Percentiles rank a stretch among this genome's conserved stretches.
phyloP scores from a whole-genome alignment of 2,888 invertebrate genomes.

The Seira sanloemensis region DNA sequence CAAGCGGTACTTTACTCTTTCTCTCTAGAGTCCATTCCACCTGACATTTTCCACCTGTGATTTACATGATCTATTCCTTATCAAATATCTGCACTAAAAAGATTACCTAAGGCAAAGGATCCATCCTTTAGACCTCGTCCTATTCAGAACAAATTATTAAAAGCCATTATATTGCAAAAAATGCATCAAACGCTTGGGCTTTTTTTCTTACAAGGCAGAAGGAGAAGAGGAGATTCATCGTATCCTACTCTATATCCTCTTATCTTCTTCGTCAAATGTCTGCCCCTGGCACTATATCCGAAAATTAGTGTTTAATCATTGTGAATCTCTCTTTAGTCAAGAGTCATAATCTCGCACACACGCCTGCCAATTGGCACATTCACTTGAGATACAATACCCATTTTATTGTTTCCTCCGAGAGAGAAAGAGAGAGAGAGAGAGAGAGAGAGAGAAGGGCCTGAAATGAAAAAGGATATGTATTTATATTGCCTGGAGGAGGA shows the following conservation, averaged over 20 bases:
- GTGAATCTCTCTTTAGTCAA: conserved; percentile 39
- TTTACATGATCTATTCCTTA: conserved; percentile 20
- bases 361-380: background rate
- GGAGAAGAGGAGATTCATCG: no score
- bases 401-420: background rate
- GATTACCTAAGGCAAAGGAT: conserved; percentile 16
- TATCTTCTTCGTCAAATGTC: conserved; percentile 40
- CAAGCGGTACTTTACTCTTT: conserved; percentile 16
- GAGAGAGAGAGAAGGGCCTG: no score
- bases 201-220: conserved; percentile 38
- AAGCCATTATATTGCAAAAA: conserved; percentile 43
- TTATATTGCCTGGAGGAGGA: conserved; percentile 56
- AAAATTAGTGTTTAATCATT: conserved; percentile 62
- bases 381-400: conserved; percentile 13
- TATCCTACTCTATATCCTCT: conserved; percentile 15
- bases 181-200: no score
- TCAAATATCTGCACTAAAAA: conserved; percentile 24
- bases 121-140: background rate
- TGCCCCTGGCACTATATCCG: conserved; percentile 39
- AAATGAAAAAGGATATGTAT: conserved; percentile 52
- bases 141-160: conserved; percentile 34
- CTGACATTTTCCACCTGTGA: conserved; percentile 14
- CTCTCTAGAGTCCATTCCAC: background rate
- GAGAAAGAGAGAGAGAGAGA: no score
- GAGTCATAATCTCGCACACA: conserved; percentile 37